Evolutionary conservation across 2,113 vertebrate species (phyloP).

Genomic region (Prochilodus magdalenae): DNA sequence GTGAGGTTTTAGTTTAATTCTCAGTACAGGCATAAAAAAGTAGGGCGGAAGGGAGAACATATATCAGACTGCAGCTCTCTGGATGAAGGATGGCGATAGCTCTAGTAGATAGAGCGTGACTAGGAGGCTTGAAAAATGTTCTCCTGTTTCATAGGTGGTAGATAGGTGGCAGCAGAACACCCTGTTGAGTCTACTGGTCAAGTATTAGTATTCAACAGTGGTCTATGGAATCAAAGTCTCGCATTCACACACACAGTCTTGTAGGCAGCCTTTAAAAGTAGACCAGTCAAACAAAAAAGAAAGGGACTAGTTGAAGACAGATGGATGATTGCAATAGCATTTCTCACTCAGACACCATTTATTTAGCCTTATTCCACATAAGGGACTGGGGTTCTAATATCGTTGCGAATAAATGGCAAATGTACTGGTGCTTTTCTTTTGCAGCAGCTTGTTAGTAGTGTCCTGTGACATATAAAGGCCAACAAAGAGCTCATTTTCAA

Average conservation of each 20-base stretch:
- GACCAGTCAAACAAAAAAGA: slow-evolving; percentile 5
- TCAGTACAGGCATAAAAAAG: slow-evolving; percentile 36
- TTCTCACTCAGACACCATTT: slow-evolving; percentile 38
- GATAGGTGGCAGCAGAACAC: slow-evolving; percentile 36
- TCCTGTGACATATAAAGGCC: slow-evolving; percentile 6
- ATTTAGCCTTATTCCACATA: slow-evolving; percentile 38
- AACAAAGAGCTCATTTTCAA: neutral
- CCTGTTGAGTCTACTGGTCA: neutral
- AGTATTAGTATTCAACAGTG: slow-evolving; percentile 30
- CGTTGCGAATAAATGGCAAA: neutral
- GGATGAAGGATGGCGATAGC: slow-evolving; percentile 2
- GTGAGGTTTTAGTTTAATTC: neutral
- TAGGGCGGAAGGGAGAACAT: neutral
- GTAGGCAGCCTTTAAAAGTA: slow-evolving; percentile 23
- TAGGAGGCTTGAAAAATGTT: neutral
- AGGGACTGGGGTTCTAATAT: neutral
- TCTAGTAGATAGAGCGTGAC: slow-evolving; percentile 4
- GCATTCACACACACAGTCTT: slow-evolving; percentile 32
- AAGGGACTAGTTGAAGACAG: slow-evolving; percentile 18
- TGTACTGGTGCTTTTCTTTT: neutral
- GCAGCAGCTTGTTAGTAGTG: neutral
- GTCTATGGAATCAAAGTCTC: slow-evolving; percentile 22
- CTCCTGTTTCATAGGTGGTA: neutral
- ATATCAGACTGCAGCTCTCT: slow-evolving; percentile 10
- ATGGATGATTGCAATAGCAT: slow-evolving; percentile 13